Evolutionary conservation across 2,113 vertebrate species (phyloP).

Genomic region (Arenaria interpres): DNA sequence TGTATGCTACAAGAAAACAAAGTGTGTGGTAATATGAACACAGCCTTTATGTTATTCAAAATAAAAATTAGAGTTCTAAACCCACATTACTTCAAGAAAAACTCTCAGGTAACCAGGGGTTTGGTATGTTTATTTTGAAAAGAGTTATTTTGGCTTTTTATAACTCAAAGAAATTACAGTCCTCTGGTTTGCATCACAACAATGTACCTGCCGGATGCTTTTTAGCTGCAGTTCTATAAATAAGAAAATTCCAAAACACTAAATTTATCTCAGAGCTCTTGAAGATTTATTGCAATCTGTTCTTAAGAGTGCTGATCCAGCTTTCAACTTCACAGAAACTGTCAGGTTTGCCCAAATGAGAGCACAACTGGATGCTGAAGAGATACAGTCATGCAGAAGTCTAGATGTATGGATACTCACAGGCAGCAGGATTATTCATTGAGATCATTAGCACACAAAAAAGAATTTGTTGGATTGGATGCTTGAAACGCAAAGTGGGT

Average conservation of each 20-base stretch:
- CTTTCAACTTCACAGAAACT: neutral
- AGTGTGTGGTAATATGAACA: neutral
- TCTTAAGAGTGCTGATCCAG: constrained; percentile 18
- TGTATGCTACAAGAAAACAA: neutral
- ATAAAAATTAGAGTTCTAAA: neutral
- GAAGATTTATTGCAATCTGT: constrained; percentile 44
- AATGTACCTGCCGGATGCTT: constrained; percentile 16
- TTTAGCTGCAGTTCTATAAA: constrained; percentile 1
- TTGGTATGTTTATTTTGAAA: neutral
- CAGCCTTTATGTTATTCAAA: neutral
- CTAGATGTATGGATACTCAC: neutral
- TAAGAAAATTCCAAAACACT: neutral
- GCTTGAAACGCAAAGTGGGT: constrained; percentile 44
- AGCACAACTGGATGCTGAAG: neutral
- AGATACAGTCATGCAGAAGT: neutral
- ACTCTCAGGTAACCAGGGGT: neutral
- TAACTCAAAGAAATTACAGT: neutral
- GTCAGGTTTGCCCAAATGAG: neutral
- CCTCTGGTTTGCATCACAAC: constrained; percentile 18
- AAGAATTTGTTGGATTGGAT: constrained; percentile 19
- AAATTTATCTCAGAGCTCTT: neutral
- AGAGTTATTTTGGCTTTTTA: neutral
- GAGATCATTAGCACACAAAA: constrained; percentile 28
- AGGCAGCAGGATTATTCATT: constrained; percentile 15
- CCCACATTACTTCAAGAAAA: neutral